Base-by-base conservation (phyloP, 37 sponge, comb jelly and placozoan species). In the Ianthella basta region DNA sequence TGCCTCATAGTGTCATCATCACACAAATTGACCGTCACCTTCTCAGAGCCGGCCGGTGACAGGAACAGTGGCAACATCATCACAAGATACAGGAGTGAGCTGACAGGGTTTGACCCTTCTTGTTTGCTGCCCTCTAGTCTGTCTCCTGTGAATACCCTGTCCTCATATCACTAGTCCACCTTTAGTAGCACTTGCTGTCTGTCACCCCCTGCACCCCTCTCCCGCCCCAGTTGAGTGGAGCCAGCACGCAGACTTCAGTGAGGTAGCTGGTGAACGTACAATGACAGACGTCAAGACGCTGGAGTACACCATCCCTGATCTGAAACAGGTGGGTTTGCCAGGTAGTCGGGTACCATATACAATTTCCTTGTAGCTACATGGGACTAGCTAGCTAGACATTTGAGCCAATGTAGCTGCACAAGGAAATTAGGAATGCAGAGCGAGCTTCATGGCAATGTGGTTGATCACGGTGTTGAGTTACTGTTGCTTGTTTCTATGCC, bases 221-320 rank as follows among this genome's bases (percentile, higher is more conserved):
- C 29, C 27, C 5, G 72, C 63, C 78, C 19, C 66, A 93, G 94
- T 93, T 93, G 88, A 93, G 80, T 93, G 94, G 94, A 89, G 93
- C 86, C 74, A 50, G 10, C 20, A 41, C 59, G 83, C 80, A 5
- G 27, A 83, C 24, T 90, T 93, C 59, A 34, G 70, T 53, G 82
- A 88, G 18, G 54, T 85, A 2, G 82, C 72, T 40, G 91, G 94
- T 18, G 89, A 91, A 66, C 86, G 87, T 69, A 85, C 88, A 15
- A 67, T 91, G 72, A 82, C 91, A 53, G 91, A 94, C 72, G 64
- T 87, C 16, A 37, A 87, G 30, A 41, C 79, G 15, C 82, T 56
- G 54, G 91, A 91, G 80, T 91, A 94, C 82, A 82, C 72, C 70
- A 91, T 94, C 13, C 89, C 89, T 53, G 91, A 88, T 25, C 87